Conservation (phyloP, 1,140 invertebrate genomes). For the Temnothorax longispinosus region DNA sequence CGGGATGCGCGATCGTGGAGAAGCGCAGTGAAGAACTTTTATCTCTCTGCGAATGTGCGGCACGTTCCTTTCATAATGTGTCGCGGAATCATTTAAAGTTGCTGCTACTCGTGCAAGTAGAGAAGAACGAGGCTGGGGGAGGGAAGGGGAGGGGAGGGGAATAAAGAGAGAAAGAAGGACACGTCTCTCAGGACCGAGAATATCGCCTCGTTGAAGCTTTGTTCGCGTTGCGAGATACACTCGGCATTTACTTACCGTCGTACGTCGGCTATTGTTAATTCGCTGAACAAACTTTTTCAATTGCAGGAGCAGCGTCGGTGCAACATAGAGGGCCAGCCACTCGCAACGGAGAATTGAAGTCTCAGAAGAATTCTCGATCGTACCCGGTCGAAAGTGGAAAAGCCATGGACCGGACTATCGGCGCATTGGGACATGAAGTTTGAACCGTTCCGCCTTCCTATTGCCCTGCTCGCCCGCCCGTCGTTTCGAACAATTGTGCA, state of each 20-base stretch:
- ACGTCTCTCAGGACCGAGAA: conserved; percentile 20
- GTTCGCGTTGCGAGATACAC: conserved; percentile 17
- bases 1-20: not conserved
- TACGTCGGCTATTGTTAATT: conserved; percentile 59
- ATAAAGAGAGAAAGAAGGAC: not conserved
- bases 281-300: conserved; percentile 64
- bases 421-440: conserved; percentile 50
- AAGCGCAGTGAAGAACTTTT: conserved; percentile 41
- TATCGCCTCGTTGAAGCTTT: conserved; percentile 56
- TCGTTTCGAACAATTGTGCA: conserved; percentile 41
- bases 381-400: conserved; percentile 38
- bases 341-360: conserved; percentile 36
- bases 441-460: not conserved
- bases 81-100: conserved; percentile 58
- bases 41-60: conserved; percentile 60
- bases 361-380: conserved; percentile 58
- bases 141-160: not conserved
- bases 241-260: conserved; percentile 62
- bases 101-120: conserved; percentile 17
- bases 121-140: not conserved
- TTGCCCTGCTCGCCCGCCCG: not conserved
- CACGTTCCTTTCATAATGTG: conserved; percentile 65
- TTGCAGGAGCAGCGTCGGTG: not conserved
- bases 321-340: conserved; percentile 36
- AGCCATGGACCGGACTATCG: conserved; percentile 47